A percentile compares a stretch with the other conserved stretches of the same genome.
Conservation (phyloP, 2,888 invertebrate genomes). For the Pristionchus maxplancki region DNA sequence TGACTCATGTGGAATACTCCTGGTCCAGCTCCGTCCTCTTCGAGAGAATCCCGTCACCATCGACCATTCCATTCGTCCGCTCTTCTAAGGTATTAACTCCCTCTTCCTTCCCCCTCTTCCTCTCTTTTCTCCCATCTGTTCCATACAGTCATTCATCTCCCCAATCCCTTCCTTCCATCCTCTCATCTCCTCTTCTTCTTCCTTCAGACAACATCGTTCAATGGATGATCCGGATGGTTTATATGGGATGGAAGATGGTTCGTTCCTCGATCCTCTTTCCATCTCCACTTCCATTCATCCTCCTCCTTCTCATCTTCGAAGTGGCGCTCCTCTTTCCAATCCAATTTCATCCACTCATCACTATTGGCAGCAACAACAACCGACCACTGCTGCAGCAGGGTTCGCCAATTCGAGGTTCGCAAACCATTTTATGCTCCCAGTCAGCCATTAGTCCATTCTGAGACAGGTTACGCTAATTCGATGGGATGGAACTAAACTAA, state of each 20-base stretch:
- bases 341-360: slow-evolving; percentile 63
- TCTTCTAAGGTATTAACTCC: slow-evolving; percentile 46
- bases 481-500: not conserved
- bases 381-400: not conserved
- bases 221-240: slow-evolving; percentile 62
- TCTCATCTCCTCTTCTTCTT: slow-evolving; percentile 1
- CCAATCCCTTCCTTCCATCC: not conserved
- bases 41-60: slow-evolving; percentile 3
- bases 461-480: not conserved
- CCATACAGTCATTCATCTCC: slow-evolving; percentile 10
- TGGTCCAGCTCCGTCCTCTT: slow-evolving; percentile 36
- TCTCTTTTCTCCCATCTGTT: slow-evolving; percentile 3
- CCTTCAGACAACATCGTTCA: slow-evolving; percentile 72
- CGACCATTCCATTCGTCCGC: slow-evolving; percentile 8
- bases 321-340: slow-evolving; percentile 60
- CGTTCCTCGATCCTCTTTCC: slow-evolving; percentile 39
- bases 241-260: slow-evolving; percentile 42
- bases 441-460: not conserved
- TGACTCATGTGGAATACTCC: slow-evolving; percentile 49
- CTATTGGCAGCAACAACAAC: slow-evolving; percentile 57
- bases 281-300: slow-evolving; percentile 56
- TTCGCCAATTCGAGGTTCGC: not conserved
- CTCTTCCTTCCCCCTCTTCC: not conserved
- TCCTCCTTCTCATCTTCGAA: slow-evolving; percentile 3
- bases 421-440: not conserved